Percentiles rank a stretch among this genome's conserved stretches.
phyloP scores from a whole-genome alignment of 2,888 invertebrate species.

The Hirtodrosophila duncani region DNA sequence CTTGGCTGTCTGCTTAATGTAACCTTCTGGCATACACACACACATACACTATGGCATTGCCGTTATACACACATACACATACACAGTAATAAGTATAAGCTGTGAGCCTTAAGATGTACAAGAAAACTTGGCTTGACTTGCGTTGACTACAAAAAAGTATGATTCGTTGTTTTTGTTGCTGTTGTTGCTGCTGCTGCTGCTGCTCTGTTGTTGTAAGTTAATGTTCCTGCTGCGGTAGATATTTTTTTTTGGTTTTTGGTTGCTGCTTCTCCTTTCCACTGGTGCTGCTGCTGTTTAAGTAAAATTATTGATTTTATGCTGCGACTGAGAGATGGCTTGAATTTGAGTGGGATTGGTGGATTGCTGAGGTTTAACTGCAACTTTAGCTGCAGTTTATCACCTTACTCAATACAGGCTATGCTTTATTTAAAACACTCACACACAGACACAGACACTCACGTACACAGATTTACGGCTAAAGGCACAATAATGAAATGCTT shows the following conservation, averaged over 20 bases:
- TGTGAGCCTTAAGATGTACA: slow-evolving; percentile 26
- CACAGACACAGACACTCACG: slow-evolving; percentile 23
- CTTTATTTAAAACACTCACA: no score
- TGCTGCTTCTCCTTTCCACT: no score
- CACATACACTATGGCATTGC: no score
- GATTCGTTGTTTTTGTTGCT: slow-evolving; percentile 32
- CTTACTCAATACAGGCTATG: no score
- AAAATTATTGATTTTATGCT: slow-evolving; percentile 65
- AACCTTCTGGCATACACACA: slow-evolving; percentile 33
- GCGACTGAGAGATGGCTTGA: slow-evolving; percentile 6
- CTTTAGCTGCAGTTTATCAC: slow-evolving; percentile 11
- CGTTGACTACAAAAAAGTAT: slow-evolving; percentile 28
- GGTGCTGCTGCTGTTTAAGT: slow-evolving; percentile 56
- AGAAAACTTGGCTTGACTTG: slow-evolving; percentile 18
- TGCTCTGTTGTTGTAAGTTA: no score
- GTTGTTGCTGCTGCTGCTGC: slow-evolving; percentile 42
- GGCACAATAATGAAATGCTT: slow-evolving; percentile 62
- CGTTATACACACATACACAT: neutral
- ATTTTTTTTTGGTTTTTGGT: slow-evolving; percentile 37
- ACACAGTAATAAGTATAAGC: slow-evolving; percentile 30
- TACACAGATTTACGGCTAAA: slow-evolving; percentile 38
- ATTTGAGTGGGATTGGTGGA: no score
- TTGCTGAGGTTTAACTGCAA: slow-evolving; percentile 16
- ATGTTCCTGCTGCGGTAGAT: slow-evolving; percentile 50
- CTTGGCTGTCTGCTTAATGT: slow-evolving; percentile 56